These are phyloP conservation scores for Drosophila vallismaia DNA, from an alignment of 2,888 invertebrate genomes.

Conservation along the genomic window DNA sequence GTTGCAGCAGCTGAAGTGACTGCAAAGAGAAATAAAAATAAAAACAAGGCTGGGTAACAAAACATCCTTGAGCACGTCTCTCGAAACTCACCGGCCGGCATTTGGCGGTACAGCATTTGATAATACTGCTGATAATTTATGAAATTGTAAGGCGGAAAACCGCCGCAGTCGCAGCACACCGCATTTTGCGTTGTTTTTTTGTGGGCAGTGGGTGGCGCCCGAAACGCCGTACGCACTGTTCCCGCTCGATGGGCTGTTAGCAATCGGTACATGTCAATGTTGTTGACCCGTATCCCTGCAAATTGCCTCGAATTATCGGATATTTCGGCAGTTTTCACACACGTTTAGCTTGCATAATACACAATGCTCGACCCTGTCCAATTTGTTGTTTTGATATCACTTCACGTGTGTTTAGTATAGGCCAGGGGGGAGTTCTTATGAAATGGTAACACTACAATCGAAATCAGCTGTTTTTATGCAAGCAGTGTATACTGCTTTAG, in stretches of 20 bases:
- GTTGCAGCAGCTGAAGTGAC: conserved; percentile 12
- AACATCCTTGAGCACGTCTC: too few relatives aligned
- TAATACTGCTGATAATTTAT: conserved; percentile 68
- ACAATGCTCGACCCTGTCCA: conserved; percentile 22
- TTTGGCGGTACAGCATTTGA: conserved; percentile 68
- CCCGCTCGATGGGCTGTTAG: conserved; percentile 68
- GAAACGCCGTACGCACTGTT: conserved; percentile 68
- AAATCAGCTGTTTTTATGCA: background rate
- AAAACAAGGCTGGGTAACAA: conserved; percentile 2
- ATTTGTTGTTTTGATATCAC: conserved; percentile 17
- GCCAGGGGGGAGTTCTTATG: background rate
- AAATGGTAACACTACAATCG: background rate
- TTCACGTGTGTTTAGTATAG: conserved; percentile 28
- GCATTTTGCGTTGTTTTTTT: conserved; percentile 25
- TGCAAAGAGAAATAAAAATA: conserved; percentile 13
- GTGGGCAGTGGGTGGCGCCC: conserved; percentile 52
- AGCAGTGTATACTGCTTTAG: background rate
- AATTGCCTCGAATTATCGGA: conserved; percentile 7
- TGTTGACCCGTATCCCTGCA: conserved; percentile 17
- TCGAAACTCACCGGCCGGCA: conserved; percentile 58
- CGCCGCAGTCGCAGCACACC: conserved; percentile 50
- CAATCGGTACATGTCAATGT: conserved; percentile 79
- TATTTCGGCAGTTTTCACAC: conserved; percentile 50
- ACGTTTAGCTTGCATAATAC: conserved; percentile 77
- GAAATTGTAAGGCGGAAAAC: conserved; percentile 51